Conservation (phyloP, 2,888 invertebrate species). For the Micoletzkya japonica region DNA sequence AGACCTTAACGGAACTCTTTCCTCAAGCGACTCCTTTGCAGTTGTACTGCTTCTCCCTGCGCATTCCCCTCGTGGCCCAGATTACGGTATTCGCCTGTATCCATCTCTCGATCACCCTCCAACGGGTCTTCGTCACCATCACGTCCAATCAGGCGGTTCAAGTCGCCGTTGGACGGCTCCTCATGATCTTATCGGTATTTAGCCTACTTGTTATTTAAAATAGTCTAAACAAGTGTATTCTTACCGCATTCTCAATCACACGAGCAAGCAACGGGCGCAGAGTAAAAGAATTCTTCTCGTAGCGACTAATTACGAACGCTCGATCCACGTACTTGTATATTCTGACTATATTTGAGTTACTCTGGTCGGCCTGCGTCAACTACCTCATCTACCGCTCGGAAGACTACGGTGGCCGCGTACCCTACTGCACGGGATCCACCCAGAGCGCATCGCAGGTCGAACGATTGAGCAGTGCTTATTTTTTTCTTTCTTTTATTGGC, state of each 20-base stretch:
- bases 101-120: slow-evolving; percentile 7
- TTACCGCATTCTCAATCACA: not conserved
- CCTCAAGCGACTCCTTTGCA: not conserved
- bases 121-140: not conserved
- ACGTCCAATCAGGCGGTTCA: not conserved
- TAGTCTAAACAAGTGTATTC: not conserved
- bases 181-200: slow-evolving; percentile 9
- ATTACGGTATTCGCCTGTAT: slow-evolving; percentile 2
- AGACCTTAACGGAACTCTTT: not conserved
- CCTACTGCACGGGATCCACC: slow-evolving; percentile 10
- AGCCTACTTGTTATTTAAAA: not conserved
- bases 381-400: not conserved
- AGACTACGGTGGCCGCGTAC: not conserved
- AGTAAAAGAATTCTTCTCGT: too few species aligned
- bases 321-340: too few species aligned
- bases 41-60: slow-evolving; percentile 5
- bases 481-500: too few species aligned
- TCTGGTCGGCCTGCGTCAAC: not conserved
- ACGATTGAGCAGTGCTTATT: too few species aligned
- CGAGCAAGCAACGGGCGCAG: too few species aligned
- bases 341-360: not conserved
- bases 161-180: not conserved
- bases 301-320: too few species aligned
- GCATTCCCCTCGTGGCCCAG: not conserved
- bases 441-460: not conserved